Evolutionary conservation across 2,888 invertebrate species (phyloP).

Genomic region (Ganaspis brasiliensis): DNA sequence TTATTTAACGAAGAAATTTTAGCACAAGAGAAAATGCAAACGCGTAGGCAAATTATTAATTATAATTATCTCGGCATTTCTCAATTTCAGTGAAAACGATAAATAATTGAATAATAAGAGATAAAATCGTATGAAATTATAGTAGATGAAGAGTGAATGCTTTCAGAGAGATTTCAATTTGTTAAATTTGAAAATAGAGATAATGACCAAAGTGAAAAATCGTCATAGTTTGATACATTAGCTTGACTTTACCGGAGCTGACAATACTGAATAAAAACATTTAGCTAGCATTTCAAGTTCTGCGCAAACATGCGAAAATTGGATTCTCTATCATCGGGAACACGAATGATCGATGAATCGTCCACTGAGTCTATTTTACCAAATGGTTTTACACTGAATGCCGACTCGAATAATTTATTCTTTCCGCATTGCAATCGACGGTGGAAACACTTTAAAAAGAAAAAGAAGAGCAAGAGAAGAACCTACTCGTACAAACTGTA

Average conservation of each 20-base stretch:
- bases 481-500: neutral
- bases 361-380: conserved; percentile 24
- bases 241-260: neutral
- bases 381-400: conserved; percentile 20
- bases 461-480: neutral
- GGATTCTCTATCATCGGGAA: conserved; percentile 44
- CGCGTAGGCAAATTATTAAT: too few relatives aligned
- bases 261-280: conserved; percentile 48
- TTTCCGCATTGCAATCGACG: neutral
- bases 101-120: neutral
- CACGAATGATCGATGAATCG: conserved; percentile 47
- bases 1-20: too few relatives aligned
- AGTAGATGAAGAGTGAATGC: neutral
- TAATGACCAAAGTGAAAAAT: conserved; percentile 22
- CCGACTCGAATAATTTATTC: conserved; percentile 42
- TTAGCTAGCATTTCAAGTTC: conserved; percentile 56
- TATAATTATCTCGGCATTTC: too few relatives aligned
- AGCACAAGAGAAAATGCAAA: too few relatives aligned
- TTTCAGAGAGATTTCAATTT: neutral
- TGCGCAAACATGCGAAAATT: conserved; percentile 42
- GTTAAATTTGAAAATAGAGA: conserved; percentile 23
- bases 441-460: neutral
- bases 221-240: conserved; percentile 6
- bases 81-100: too few relatives aligned
- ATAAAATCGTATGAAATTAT: neutral